phyloP scores from a whole-genome alignment of 2,113 vertebrate genomes.

The Panurus biarmicus region DNA sequence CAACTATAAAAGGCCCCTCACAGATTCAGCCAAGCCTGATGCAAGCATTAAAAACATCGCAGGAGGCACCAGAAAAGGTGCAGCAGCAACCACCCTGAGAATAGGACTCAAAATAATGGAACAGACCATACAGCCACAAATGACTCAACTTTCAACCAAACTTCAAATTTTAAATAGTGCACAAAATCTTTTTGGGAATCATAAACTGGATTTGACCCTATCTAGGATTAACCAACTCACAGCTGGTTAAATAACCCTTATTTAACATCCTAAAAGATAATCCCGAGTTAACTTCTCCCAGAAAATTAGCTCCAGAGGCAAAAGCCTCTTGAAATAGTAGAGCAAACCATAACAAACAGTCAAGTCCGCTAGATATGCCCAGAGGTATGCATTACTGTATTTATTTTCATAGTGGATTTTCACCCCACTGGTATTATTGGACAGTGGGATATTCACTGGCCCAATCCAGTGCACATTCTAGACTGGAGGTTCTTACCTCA shows the following conservation, averaged over 20 bases:
- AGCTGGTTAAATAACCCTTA: not conserved
- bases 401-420: too few species aligned
- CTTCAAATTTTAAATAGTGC: not conserved
- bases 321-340: too few species aligned
- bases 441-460: too few species aligned
- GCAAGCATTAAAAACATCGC: not conserved
- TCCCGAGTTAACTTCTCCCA: too few species aligned
- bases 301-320: too few species aligned
- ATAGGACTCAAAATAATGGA: not conserved
- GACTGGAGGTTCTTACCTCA: too few species aligned
- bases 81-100: not conserved
- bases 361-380: too few species aligned
- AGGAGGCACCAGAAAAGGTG: not conserved
- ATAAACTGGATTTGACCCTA: not conserved
- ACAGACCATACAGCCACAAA: not conserved
- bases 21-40: not conserved
- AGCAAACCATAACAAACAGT: too few species aligned
- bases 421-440: too few species aligned
- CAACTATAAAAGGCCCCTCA: not conserved
- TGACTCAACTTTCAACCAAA: not conserved
- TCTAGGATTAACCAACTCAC: not conserved
- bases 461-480: too few species aligned
- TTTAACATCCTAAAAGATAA: not conserved
- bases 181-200: not conserved
- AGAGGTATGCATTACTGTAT: too few species aligned